A percentile compares a stretch with the other conserved stretches of the same genome.
phyloP scores from a whole-genome alignment of 2,797 vertebrate species.

The Enteromius fasciolatus region DNA sequence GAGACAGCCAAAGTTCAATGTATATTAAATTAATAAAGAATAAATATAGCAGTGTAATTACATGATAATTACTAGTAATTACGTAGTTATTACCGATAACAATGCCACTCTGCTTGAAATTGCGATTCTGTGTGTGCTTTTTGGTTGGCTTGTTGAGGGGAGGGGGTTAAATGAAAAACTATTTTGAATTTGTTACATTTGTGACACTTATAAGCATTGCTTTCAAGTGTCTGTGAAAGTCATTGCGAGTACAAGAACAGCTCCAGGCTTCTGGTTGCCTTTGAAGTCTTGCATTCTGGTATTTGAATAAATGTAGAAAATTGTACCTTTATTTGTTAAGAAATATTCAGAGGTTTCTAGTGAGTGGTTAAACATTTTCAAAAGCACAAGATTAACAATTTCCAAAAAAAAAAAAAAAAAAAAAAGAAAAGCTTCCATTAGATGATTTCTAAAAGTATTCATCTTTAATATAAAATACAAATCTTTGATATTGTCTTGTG shows the following conservation, averaged over 20 bases:
- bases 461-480: not conserved
- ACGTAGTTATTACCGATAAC: not conserved
- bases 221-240: constrained; percentile 33
- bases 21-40: not conserved
- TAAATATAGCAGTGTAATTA: no score
- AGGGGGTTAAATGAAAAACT: not conserved
- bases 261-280: constrained; percentile 22
- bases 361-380: not conserved
- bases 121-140: not conserved
- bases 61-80: not conserved
- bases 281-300: constrained; percentile 29
- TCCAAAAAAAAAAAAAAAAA: not conserved
- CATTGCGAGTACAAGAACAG: constrained; percentile 10
- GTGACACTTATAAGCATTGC: constrained; percentile 9
- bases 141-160: not conserved
- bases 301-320: constrained; percentile 9
- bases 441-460: not conserved
- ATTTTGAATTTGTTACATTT: constrained; percentile 22
- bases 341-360: constrained; percentile 10
- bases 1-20: not conserved
- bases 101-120: not conserved
- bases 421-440: not conserved
- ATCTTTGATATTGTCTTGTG: not conserved
- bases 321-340: constrained; percentile 2
- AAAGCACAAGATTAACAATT: not conserved